Base-by-base conservation (phyloP, 2,797 vertebrate species). In the Okamejei kenojei region DNA sequence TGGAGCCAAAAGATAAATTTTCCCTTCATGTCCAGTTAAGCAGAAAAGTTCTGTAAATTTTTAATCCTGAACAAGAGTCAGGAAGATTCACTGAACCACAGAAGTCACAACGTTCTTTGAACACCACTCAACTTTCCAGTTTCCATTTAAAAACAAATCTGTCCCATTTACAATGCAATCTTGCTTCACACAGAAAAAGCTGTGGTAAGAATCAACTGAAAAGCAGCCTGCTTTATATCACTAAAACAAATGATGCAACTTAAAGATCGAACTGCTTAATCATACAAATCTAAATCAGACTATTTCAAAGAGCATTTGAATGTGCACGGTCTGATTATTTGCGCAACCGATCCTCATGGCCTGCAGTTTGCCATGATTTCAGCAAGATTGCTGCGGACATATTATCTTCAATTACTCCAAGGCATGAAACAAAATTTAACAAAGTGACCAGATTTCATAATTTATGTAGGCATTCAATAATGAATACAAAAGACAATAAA, bases 1-100 rank as follows among this genome's bases (percentile, higher is more conserved):
- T 91, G 21, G 65, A 23, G 35, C 88, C 88, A 54, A 6, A 91
- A 90, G 63, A 90, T 38, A 90, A 71, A 90, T 38, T 90, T 90
- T 32, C 32, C 90, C 68, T 73, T 54, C 90, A 54, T 45, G 35
- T 74, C 71, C 65, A 73, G 71, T 92, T 71, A 58, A 74, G 71
- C 71, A 92, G 90, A 76, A 92, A 54, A 26, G 35, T 54, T 76
- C 21, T 74, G 90, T 73, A 92, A 73, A 76, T 92, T 54, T 92
- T 92, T 74, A 91, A 91, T 91, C 90, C 23, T 58, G 29, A 92
- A 92, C 73, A 76, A 58, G 76, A 92, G 71, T 92, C 73, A 58
- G 35, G 73, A 92, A 74, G 71, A 76, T 76, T 26, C 71, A 76
- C 23, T 92, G 68, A 92, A 76, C 90, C 68, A 74, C 71, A 76